Base-by-base conservation (phyloP, 2,888 invertebrate species). In the Anoplius nigerrimus region DNA sequence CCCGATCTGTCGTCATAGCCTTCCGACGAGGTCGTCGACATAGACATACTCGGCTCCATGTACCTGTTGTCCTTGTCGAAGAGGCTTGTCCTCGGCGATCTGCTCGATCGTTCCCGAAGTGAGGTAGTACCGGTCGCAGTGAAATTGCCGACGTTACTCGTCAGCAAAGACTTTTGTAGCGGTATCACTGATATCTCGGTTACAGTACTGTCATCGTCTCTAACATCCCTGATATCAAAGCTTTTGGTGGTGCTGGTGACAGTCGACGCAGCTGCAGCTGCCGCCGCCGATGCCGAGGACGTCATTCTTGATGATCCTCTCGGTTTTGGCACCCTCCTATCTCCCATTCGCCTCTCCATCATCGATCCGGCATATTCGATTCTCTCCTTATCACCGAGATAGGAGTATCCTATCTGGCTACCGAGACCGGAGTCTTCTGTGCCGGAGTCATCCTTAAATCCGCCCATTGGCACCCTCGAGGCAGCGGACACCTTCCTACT, bases 281-380 rank as follows among this genome's bases (percentile, higher is more conserved):
- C n/a, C n/a, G n/a, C n/a, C n/a, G n/a, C n/a, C n/a, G n/a, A n/a
- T n/a, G n/a, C n/a, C n/a, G n/a, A n/a, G n/a, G n/a, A n/a, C 89
- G 95, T 92, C 43, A 94, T 92, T 92, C 95, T 93, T 87, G 94
- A 93, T 51, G 95, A 89, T 85, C 93, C 94, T 58, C 95, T 90
- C 0, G 93, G 93, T 70, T 93, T 92, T 6, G 91, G 89, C 54
- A 81, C 72, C 20, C 82, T 75, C 6, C 78, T 78, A 1, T 85
- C 86, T 4, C 89, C 84, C 0, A 89, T 88, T 21, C 82, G 80
- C 2, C 74, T 71, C 46, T 90, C 90, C 46, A n/a, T 45, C n/a
- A 88, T 72, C 43, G 87, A 87, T 69, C 89, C 89, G 13, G 86
- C 73, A 8, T 84, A 86, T 4, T 86, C 82, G 0, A 76, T 66